Evolutionary conservation across 2,113 vertebrate genomes (phyloP).

Genomic region (Antechinus stuartii): DNA sequence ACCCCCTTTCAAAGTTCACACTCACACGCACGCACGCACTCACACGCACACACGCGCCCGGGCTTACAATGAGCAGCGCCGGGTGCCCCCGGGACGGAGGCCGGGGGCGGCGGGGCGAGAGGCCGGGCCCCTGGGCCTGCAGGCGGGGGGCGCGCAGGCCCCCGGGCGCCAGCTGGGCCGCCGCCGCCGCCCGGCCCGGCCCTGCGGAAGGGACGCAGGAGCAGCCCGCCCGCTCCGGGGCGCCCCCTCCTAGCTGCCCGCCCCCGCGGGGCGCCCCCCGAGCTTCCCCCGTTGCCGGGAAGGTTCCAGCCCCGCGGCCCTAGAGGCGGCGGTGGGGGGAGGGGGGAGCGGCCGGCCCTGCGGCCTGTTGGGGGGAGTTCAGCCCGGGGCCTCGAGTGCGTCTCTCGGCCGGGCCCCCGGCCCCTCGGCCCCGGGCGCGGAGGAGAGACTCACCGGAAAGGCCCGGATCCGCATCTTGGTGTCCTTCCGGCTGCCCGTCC

Average conservation of each 20-base stretch:
- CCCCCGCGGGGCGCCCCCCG: constrained; percentile 21
- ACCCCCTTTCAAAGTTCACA: constrained; percentile 64
- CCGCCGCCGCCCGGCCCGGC: neutral
- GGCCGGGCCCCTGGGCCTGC: constrained; percentile 17
- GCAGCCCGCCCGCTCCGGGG: constrained; percentile 40
- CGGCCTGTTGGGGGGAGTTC: constrained; percentile 66
- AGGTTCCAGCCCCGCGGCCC: constrained; percentile 63
- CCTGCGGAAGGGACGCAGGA: neutral
- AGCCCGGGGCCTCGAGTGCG: constrained; percentile 67
- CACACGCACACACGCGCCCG: neutral
- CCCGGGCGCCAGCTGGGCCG: constrained; percentile 38
- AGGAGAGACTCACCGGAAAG: constrained; percentile 93
- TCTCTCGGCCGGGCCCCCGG: constrained; percentile 59
- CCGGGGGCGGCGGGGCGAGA: neutral
- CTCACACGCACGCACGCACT: neutral
- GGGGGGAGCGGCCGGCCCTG: constrained; percentile 58
- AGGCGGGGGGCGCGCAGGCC: neutral
- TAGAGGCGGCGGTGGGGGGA: constrained; percentile 60
- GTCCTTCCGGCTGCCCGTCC: constrained; percentile 96
- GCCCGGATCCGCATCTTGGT: constrained; percentile 99
- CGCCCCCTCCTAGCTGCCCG: constrained; percentile 37
- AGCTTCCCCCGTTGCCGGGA: constrained; percentile 51
- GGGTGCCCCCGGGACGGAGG: neutral
- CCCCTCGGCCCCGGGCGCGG: constrained; percentile 71
- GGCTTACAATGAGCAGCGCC: neutral